phyloP scores from a whole-genome alignment of 2,888 invertebrate genomes.

The Dolichopus griseipennis region DNA sequence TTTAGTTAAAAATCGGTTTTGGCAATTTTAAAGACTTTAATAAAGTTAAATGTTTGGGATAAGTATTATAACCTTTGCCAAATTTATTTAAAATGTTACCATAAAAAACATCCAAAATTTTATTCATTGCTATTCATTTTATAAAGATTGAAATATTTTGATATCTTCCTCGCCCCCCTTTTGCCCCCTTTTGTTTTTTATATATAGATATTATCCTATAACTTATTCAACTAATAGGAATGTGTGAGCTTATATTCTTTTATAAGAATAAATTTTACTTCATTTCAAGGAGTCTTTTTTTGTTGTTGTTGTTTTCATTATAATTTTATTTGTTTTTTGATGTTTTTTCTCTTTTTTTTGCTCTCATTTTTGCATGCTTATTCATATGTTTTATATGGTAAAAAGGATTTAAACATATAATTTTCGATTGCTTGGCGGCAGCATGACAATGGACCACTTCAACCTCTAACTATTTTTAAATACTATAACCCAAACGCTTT shows the following conservation, averaged over 20 bases:
- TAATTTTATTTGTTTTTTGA: neutral
- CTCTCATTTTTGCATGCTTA: too few species aligned
- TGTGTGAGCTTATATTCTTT: neutral
- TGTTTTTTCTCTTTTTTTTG: neutral
- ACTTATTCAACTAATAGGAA: neutral
- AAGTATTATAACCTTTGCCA: too few species aligned
- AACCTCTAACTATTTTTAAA: neutral
- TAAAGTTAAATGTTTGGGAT: too few species aligned
- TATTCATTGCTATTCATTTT: too few species aligned
- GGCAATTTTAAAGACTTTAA: too few species aligned
- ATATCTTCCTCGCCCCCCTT: too few species aligned
- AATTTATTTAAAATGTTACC: too few species aligned
- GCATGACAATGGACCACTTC: neutral
- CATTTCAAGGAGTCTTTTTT: neutral
- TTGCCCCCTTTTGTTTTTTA: too few species aligned
- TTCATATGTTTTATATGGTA: neutral
- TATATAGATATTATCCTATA: too few species aligned
- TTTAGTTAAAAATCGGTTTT: too few species aligned
- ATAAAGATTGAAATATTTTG: too few species aligned
- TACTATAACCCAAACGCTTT: neutral
- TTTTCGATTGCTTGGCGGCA: constrained; percentile 1
- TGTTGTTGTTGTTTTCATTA: neutral
- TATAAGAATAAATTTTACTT: neutral
- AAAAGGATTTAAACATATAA: constrained; percentile 6
- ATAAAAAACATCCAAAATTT: too few species aligned